Percentiles rank a stretch among this genome's conserved stretches.
Evolutionary conservation across 2,888 invertebrate genomes (phyloP).

Genomic region (Spialia ferax): DNA sequence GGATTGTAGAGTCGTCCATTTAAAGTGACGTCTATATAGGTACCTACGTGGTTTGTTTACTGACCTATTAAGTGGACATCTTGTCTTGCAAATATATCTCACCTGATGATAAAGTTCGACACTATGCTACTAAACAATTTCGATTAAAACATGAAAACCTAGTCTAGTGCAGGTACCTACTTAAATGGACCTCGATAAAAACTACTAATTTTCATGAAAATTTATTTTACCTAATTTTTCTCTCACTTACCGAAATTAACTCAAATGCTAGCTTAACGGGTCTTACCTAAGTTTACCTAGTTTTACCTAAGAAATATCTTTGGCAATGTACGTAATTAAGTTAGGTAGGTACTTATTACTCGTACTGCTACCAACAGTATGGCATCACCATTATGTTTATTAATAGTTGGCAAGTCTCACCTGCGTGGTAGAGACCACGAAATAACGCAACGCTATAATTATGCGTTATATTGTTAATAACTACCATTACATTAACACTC

Average conservation of each 20-base stretch:
- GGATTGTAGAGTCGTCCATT: conserved; percentile 34
- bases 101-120: background rate
- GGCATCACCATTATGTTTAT: conserved; percentile 1
- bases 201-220: too few species aligned
- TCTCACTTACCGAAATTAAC: too few species aligned
- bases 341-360: too few species aligned
- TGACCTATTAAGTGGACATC: conserved; percentile 22
- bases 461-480: conserved; percentile 22
- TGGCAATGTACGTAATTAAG: background rate
- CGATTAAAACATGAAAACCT: background rate
- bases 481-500: conserved; percentile 4
- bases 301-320: background rate
- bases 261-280: too few species aligned
- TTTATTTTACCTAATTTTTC: too few species aligned
- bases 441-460: conserved; percentile 11
- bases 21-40: conserved; percentile 41
- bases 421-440: conserved; percentile 1
- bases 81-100: conserved; percentile 12
- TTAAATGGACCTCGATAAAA: background rate
- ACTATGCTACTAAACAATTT: background rate
- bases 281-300: too few species aligned
- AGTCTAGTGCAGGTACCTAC: too few species aligned
- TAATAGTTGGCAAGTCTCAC: background rate
- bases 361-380: background rate
- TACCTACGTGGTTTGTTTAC: conserved; percentile 42